These are phyloP conservation scores for Macropus fuliginosus DNA, from an alignment of 2,797 vertebrate genomes.

Conservation along the genomic window DNA sequence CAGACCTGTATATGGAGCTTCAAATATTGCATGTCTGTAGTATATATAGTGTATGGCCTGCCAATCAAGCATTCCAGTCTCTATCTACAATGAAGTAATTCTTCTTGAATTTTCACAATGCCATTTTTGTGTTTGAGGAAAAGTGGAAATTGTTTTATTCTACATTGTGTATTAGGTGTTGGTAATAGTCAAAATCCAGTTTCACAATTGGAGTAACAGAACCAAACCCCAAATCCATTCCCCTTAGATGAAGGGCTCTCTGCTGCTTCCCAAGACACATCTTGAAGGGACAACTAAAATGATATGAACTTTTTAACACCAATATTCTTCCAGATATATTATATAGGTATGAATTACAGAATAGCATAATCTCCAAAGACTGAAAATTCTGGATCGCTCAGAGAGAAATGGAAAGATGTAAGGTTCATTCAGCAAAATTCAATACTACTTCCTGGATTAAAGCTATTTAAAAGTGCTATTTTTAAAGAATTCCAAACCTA, in stretches of 20 bases:
- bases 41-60: neutral
- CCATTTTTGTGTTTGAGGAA: neutral
- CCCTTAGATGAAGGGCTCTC: neutral
- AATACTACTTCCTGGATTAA: neutral
- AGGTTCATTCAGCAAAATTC: neutral
- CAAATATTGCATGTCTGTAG: neutral
- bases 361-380: neutral
- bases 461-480: neutral
- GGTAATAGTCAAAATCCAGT: neutral
- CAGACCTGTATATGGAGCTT: neutral
- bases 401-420: neutral
- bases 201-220: neutral
- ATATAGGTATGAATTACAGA: neutral
- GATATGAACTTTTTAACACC: neutral
- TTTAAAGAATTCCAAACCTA: neutral
- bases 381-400: neutral
- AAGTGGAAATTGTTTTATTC: neutral
- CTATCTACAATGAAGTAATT: neutral
- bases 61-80: neutral
- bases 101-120: neutral
- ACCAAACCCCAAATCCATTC: neutral
- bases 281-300: neutral
- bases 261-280: neutral
- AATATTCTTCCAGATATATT: neutral
- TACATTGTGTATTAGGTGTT: neutral